Evolutionary conservation across 2,797 vertebrate genomes (phyloP), one percentile per base, ranked within the genome.

Genomic region (Micromesistius poutassou): DNA sequence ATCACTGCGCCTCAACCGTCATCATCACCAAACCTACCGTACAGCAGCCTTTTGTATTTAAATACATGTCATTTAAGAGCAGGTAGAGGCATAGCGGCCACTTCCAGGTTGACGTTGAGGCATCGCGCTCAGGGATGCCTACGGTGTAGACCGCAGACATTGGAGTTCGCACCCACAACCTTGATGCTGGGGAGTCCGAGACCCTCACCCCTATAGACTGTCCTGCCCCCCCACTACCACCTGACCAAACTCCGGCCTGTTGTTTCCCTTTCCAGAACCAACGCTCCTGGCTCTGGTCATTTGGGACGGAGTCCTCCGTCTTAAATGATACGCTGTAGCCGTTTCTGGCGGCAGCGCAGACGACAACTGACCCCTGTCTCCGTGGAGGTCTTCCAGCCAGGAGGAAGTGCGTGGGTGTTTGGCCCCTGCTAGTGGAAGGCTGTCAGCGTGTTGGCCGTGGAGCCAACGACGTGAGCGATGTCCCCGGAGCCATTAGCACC

Each of bases 401-500:
- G 19, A 22, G 62, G 62, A 28, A 68, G 62, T 28, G n/a, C 62
- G 5, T 85, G 86, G 84, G 84, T 73, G 80, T 83, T 82, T 77
- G 80, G 81, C 81, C 80, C 79, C 33, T 74, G 83, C 81, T 79
- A 86, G 81, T 75, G 83, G 90, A 93, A 92, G 90, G 83, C 80
- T 70, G 79, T 88, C 83, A 2, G 81, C 91, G 86, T 89, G 79
- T 12, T 28, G 87, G 81, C 77, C 70, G 77, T 73, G 87, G 86
- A 90, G 86, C 83, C 83, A 87, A 85, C 72, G 86, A 86, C 8
- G 86, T 85, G 82, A 90, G 86, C 88, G 77, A 88, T 79, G 86
- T 92, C 87, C 87, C 91, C 90, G 91, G 84, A 83, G 79, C 86
- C 91, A 92, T 92, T 91, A 91, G 74, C 91, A 76, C 90, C 79